A percentile compares a stretch with the other conserved stretches of the same genome.
These are phyloP conservation scores for Diprion similis DNA, from an alignment of 1,140 invertebrate genomes.

Conservation along the genomic window DNA sequence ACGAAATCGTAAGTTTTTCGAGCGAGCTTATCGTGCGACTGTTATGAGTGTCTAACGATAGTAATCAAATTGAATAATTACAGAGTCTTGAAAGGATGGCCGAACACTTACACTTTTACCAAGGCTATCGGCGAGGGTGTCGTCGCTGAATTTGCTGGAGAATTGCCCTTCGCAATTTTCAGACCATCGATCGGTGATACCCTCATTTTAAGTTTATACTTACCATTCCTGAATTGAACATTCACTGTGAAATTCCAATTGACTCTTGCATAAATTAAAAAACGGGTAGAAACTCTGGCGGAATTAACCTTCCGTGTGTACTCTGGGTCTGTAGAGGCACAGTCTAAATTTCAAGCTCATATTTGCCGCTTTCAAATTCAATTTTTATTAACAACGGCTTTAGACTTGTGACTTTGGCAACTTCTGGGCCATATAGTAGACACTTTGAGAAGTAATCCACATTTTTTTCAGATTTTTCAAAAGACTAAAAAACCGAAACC, in stretches of 20 bases:
- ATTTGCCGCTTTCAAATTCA: too few relatives aligned
- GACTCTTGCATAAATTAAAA: background rate
- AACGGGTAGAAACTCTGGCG: too few relatives aligned
- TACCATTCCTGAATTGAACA: background rate
- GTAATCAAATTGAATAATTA: background rate
- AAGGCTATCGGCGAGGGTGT: constrained; percentile 63
- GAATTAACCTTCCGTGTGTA: too few relatives aligned
- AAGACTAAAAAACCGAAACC: too few relatives aligned
- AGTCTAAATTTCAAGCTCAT: too few relatives aligned
- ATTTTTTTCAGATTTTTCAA: too few relatives aligned
- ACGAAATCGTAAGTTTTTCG: constrained; percentile 24
- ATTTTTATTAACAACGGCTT: too few relatives aligned
- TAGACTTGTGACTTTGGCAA: too few relatives aligned
- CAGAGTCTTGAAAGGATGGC: constrained; percentile 57
- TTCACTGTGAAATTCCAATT: background rate
- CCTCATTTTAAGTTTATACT: background rate
- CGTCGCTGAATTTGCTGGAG: constrained; percentile 47
- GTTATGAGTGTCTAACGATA: background rate
- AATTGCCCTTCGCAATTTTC: constrained; percentile 68
- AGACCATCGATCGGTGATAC: constrained; percentile 67
- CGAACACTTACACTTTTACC: constrained; percentile 66
- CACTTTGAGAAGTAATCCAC: too few relatives aligned
- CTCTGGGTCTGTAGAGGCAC: too few relatives aligned
- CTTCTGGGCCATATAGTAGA: too few relatives aligned
- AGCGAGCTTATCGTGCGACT: background rate